A percentile compares a stretch with the other conserved stretches of the same genome.
phyloP scores from a whole-genome alignment of 2,888 invertebrate genomes.

The Suillia variegata region DNA sequence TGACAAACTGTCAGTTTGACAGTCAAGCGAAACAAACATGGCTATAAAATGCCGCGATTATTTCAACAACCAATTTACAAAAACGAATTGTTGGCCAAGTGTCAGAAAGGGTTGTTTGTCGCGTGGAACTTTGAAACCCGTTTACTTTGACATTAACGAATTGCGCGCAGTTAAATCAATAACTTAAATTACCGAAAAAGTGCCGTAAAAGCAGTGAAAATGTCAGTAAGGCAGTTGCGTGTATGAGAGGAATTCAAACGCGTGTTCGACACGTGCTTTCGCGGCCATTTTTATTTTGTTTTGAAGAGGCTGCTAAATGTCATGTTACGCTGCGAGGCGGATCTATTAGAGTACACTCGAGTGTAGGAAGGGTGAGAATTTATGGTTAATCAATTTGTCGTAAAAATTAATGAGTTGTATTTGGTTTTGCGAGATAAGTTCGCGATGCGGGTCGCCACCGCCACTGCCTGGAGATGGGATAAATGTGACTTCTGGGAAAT shows the following conservation, averaged over 20 bases:
- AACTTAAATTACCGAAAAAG: too few species aligned
- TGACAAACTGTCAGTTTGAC: too few species aligned
- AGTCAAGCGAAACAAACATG: too few species aligned
- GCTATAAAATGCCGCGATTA: too few species aligned
- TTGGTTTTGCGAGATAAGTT: constrained; percentile 22
- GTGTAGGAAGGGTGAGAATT: constrained; percentile 47
- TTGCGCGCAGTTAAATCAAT: too few species aligned
- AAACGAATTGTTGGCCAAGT: too few species aligned
- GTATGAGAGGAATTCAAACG: constrained; percentile 55
- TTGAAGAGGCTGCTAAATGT: constrained; percentile 54
- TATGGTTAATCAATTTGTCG: constrained; percentile 59
- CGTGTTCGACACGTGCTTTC: constrained; percentile 51
- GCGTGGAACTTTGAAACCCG: too few species aligned
- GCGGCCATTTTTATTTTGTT: constrained; percentile 29
- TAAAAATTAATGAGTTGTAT: constrained; percentile 54
- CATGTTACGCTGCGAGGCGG: constrained; percentile 27
- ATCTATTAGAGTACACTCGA: neutral
- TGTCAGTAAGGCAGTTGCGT: constrained; percentile 36
- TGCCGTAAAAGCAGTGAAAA: neutral
- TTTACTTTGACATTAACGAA: too few species aligned
- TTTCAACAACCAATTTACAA: too few species aligned
- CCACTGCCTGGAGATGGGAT: constrained; percentile 26
- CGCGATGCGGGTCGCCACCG: neutral
- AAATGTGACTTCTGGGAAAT: constrained; percentile 37
- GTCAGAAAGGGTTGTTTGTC: too few species aligned